These are phyloP conservation scores for Anthopleura xanthogrammica DNA, from an alignment of 92 coral and sea anemone species.

Conservation along the genomic window DNA sequence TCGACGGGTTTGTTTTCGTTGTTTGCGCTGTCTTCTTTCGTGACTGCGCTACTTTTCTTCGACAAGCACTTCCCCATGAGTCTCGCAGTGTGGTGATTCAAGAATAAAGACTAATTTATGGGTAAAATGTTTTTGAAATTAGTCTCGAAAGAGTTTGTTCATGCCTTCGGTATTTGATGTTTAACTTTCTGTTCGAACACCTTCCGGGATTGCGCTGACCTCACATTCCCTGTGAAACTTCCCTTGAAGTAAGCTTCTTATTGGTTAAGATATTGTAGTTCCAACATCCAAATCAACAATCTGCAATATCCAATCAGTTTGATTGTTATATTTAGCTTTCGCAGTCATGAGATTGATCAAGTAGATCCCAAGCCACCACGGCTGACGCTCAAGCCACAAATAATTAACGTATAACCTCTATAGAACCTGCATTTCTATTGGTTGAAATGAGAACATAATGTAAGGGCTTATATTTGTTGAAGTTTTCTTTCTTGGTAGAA, in stretches of 20 bases:
- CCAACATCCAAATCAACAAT: neutral
- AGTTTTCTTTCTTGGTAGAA: too few relatives aligned
- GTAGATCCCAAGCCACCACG: neutral
- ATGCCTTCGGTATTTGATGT: slow-evolving; percentile 16
- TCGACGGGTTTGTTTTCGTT: slow-evolving; percentile 28
- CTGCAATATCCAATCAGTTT: neutral
- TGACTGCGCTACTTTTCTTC: slow-evolving; percentile 34
- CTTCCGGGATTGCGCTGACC: slow-evolving; percentile 79
- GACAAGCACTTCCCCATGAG: slow-evolving; percentile 89
- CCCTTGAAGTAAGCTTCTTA: slow-evolving; percentile 2
- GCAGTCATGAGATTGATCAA: neutral
- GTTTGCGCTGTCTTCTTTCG: slow-evolving; percentile 29
- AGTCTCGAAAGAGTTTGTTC: slow-evolving; percentile 11
- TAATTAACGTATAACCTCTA: neutral
- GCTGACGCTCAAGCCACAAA: neutral
- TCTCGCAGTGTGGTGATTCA: neutral
- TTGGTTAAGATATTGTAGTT: slow-evolving; percentile 10
- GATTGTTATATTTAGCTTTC: neutral
- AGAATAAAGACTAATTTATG: neutral
- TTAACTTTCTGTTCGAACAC: slow-evolving; percentile 28
- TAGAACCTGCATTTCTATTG: neutral
- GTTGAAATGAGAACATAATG: neutral
- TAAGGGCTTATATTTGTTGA: too few relatives aligned
- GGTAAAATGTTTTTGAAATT: neutral
- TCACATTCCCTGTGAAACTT: neutral